Base-by-base conservation (phyloP, 1,140 invertebrate species). In the Cotesia chilonis region DNA sequence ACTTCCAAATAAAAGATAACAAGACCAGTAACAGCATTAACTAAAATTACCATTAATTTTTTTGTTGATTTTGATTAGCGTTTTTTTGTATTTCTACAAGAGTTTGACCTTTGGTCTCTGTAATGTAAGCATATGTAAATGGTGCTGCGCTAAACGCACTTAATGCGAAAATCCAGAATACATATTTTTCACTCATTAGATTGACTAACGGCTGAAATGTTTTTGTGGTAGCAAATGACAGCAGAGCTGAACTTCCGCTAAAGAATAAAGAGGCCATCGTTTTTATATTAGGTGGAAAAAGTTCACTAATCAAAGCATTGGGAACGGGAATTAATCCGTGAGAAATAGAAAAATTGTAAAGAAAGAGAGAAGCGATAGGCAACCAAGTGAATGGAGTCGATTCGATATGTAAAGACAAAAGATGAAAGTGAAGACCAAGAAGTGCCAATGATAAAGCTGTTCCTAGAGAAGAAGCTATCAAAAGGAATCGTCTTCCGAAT, bases 51-150 rank as follows among this genome's bases (percentile, higher is more conserved):
- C 28, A 28, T 28, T 28, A 28, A 28, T 28, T 28, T 28, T 28
- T 69, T 14, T 74, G 75, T 2, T 14, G 7, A 2, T 20, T 20
- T 10, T 66, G 14, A 14, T 28, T 12, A 20, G 74, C 65, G n/a
- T 75, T 64, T 20, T 78, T 78, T 74, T 88, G 87, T 52, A 92
- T 90, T 77, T 92, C 90, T 41, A 90, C 84, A 1, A 92, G 77
- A 10, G 82, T 88, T 73, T 89, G 89, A 0, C 91, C 90, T 75
- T 89, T 91, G 0, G 91, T 92, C 79, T 92, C 92, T 0, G 90
- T 88, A 12, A 92, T 80, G 37, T 88, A 85, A 51, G 89, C 85
- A 41, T 84, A 88, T 4, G 89, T 83, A 63, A 90, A 88, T 0
- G 90, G 79, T 28, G 89, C 77, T 1, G 87, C 88, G 12, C 88